A percentile compares a stretch with the other conserved stretches of the same genome.
Evolutionary conservation across 2,888 invertebrate species (phyloP).

Genomic region (Dasypolia templi): DNA sequence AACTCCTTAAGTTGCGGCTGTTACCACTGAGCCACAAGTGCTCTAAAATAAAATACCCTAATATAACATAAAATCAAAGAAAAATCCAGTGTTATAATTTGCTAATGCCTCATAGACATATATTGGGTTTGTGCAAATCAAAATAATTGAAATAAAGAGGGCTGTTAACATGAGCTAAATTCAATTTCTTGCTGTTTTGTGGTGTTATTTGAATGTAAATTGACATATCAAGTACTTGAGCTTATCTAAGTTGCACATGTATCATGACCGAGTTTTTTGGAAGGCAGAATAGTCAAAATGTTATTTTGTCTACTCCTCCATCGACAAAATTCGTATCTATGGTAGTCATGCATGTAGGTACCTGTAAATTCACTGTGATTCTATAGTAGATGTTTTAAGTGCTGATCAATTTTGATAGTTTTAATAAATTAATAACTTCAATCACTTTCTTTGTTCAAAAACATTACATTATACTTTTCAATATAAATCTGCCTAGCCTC

Average conservation of each 20-base stretch:
- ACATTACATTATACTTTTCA: neutral
- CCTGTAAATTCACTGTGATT: neutral
- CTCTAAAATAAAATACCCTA: no score
- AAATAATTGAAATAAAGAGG: neutral
- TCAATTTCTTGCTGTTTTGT: neutral
- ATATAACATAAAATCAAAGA: neutral
- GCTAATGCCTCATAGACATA: neutral
- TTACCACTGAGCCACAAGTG: no score
- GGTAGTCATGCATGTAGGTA: no score
- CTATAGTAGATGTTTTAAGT: neutral
- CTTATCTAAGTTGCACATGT: no score
- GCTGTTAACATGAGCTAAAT: neutral
- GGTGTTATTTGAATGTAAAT: conserved; percentile 13
- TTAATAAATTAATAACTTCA: neutral
- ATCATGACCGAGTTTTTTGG: no score
- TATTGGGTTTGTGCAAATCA: neutral
- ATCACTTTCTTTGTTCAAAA: neutral
- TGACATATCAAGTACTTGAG: neutral
- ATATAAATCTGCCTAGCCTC: neutral
- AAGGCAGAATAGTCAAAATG: no score
- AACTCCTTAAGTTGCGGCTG: no score
- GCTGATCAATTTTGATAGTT: neutral
- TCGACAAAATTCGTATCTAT: no score
- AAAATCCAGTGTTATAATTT: neutral
- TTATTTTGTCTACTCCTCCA: no score